These are phyloP conservation scores for Pristionchus japonicus DNA, from an alignment of 2,888 invertebrate genomes.

Conservation along the genomic window DNA sequence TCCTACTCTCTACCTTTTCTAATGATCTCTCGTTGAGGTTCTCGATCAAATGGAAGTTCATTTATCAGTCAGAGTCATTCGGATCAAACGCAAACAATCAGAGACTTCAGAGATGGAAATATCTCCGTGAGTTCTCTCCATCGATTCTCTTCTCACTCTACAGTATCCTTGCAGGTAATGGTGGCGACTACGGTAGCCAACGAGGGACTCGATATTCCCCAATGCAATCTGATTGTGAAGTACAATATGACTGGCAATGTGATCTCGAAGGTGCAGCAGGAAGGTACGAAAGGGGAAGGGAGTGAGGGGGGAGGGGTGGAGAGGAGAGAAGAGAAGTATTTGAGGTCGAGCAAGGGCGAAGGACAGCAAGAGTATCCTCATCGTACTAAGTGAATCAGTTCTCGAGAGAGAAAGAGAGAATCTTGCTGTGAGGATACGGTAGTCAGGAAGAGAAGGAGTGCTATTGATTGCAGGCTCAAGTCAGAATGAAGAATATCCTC, in stretches of 20 bases:
- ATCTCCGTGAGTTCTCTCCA: neutral
- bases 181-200: constrained; percentile 73
- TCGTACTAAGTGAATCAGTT: constrained; percentile 59
- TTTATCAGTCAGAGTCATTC: neutral
- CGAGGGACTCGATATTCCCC: constrained; percentile 71
- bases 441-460: neutral
- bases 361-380: constrained; percentile 62
- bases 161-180: constrained; percentile 52
- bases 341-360: constrained; percentile 69
- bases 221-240: constrained; percentile 73
- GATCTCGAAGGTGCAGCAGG: constrained; percentile 32
- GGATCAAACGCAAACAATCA: neutral
- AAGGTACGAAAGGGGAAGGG: neutral
- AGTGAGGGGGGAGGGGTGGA: neutral
- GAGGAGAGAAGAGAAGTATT: neutral
- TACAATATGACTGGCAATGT: constrained; percentile 60
- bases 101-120: constrained; percentile 18
- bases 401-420: constrained; percentile 58
- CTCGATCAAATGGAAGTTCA: neutral
- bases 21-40: neutral
- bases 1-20: neutral
- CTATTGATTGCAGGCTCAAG: neutral
- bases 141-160: neutral
- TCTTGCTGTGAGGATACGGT: neutral
- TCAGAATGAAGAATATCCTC: constrained; percentile 4